These are phyloP conservation scores for Pipistrellus pipistrellus DNA, from an alignment of 2,797 vertebrate genomes.

Conservation along the genomic window DNA sequence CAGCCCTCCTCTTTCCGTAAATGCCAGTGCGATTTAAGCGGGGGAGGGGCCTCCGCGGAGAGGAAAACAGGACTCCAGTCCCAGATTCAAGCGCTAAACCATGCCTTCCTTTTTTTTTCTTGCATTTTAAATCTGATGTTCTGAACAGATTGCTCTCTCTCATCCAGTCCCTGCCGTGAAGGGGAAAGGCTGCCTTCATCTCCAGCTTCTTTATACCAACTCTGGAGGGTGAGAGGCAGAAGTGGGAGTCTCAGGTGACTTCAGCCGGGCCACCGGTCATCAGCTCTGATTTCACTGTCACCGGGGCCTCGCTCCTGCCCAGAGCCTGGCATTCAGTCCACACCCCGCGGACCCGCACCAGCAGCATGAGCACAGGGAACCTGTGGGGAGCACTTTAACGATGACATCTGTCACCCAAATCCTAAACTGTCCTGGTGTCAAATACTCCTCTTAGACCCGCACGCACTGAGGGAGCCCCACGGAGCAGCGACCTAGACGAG, in stretches of 20 bases:
- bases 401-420: not conserved
- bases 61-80: not conserved
- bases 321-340: not conserved
- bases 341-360: rapidly evolving
- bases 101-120: no score
- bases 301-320: not conserved
- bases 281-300: not conserved
- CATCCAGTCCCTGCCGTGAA: not conserved
- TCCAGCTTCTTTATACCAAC: not conserved
- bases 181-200: not conserved
- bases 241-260: not conserved
- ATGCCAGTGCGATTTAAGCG: not conserved
- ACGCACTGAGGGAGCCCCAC: rapidly evolving
- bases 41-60: not conserved
- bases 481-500: not conserved
- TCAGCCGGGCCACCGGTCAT: not conserved
- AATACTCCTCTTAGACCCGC: not conserved
- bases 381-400: no score
- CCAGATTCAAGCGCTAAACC: not conserved
- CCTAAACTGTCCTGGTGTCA: not conserved
- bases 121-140: not conserved
- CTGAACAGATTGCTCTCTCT: not conserved
- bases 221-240: not conserved
- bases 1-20: not conserved
- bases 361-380: no score